Conservation (phyloP, 2,797 vertebrate genomes). For the Hoplostethus atlanticus region DNA sequence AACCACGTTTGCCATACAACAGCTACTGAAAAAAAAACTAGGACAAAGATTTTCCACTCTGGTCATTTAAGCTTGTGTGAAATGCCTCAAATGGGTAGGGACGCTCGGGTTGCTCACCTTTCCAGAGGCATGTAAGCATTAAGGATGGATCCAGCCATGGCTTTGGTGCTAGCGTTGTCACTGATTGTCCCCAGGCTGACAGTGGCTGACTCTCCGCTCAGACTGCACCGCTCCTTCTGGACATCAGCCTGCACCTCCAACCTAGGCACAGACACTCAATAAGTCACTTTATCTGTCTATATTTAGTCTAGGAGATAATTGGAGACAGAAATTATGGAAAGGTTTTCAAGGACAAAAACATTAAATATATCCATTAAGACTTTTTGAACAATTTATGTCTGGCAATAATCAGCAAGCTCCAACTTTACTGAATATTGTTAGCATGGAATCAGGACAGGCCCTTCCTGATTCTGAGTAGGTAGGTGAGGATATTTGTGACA, state of each 20-base stretch:
- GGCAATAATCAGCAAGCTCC: background rate
- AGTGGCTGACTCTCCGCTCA: slow-evolving; percentile 97
- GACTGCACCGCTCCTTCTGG: slow-evolving; percentile 96
- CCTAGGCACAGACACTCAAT: slow-evolving; percentile 72
- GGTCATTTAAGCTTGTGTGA: background rate
- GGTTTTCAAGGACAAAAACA: too few relatives aligned
- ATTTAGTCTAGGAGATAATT: too few relatives aligned
- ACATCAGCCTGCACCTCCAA: slow-evolving; percentile 98
- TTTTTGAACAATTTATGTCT: background rate
- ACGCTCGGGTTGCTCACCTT: slow-evolving; percentile 84
- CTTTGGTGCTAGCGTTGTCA: slow-evolving; percentile 97
- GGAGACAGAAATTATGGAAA: too few relatives aligned
- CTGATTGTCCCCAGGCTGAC: slow-evolving; percentile 97
- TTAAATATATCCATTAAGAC: too few relatives aligned
- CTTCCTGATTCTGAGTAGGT: too few relatives aligned
- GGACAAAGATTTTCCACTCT: background rate
- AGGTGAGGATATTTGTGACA: too few relatives aligned
- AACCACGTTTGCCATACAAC: too few relatives aligned
- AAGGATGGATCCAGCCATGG: slow-evolving; percentile 98
- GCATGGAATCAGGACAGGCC: too few relatives aligned
- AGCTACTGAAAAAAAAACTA: background rate
- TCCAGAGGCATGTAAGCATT: slow-evolving; percentile 95
- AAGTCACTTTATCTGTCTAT: background rate
- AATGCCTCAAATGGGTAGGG: background rate
- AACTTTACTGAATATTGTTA: too few relatives aligned